These are phyloP conservation scores for Drosophila antonietae DNA, from an alignment of 2,888 invertebrate genomes.

Conservation along the genomic window DNA sequence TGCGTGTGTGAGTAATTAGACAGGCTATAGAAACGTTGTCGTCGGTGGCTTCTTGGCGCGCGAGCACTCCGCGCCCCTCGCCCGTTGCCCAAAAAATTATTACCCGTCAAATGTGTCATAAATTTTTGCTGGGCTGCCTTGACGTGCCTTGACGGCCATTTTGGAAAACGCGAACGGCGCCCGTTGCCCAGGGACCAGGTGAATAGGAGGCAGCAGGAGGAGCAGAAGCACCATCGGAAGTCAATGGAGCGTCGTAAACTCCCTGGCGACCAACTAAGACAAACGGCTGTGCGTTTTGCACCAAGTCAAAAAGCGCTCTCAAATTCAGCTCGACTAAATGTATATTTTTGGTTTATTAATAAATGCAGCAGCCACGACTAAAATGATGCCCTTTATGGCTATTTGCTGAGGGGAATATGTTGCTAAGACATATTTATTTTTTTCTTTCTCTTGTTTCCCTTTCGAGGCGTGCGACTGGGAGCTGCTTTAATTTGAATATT, in stretches of 20 bases:
- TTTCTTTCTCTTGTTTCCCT: too few relatives aligned
- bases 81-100: constrained; percentile 36
- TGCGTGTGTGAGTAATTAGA: constrained; percentile 46
- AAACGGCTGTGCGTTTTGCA: constrained; percentile 23
- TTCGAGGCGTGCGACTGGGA: too few relatives aligned
- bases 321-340: constrained; percentile 26
- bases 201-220: neutral
- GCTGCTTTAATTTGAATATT: neutral
- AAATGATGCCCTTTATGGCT: constrained; percentile 4
- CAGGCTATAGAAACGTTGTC: constrained; percentile 31
- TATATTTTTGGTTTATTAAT: constrained; percentile 28
- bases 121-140: constrained; percentile 27
- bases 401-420: neutral
- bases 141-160: constrained; percentile 40
- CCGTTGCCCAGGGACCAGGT: neutral
- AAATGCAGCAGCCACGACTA: constrained; percentile 18
- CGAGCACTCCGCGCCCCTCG: too few relatives aligned
- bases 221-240: neutral
- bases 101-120: constrained; percentile 48
- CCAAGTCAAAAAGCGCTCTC: constrained; percentile 34
- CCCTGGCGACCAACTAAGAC: constrained; percentile 29
- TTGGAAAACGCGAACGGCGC: constrained; percentile 14
- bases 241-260: neutral
- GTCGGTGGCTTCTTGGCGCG: constrained; percentile 31
- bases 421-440: neutral